Percentiles rank a stretch among this genome's conserved stretches.
These are phyloP conservation scores for Diplosoma virens DNA, from an alignment of 23 tunicate genomes.

Conservation along the genomic window DNA sequence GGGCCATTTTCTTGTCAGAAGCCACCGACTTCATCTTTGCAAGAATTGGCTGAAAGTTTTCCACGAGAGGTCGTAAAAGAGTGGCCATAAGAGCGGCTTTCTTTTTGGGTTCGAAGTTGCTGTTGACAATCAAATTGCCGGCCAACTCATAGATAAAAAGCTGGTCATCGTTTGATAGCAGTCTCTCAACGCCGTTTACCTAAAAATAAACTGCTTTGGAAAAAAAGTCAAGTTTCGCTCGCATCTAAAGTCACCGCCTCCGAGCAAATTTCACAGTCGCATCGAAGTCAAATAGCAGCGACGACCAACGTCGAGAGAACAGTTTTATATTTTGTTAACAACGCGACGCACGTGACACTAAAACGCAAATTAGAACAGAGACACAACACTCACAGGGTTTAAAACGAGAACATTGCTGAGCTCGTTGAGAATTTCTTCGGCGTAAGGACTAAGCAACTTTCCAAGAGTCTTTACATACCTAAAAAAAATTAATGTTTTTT, in stretches of 20 bases:
- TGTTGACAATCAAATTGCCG: conserved; percentile 75
- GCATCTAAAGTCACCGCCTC: no score
- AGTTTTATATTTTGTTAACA: no score
- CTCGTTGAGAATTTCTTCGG: conserved; percentile 59
- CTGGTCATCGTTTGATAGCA: conserved; percentile 78
- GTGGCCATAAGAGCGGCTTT: conserved; percentile 58
- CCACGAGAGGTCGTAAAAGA: conserved; percentile 86
- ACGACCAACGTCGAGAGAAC: no score
- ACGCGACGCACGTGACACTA: no score
- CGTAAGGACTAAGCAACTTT: conserved; percentile 61
- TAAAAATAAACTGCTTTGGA: background rate
- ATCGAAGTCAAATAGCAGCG: no score
- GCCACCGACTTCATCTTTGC: conserved; percentile 39
- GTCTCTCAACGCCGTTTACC: conserved; percentile 32
- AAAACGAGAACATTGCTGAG: conserved; percentile 44
- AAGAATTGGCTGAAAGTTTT: conserved; percentile 56
- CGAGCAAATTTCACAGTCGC: no score
- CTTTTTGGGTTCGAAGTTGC: conserved; percentile 29
- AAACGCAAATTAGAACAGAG: no score
- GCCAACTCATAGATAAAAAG: conserved; percentile 82
- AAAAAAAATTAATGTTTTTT: background rate
- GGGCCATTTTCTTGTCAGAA: background rate
- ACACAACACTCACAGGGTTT: conserved; percentile 43
- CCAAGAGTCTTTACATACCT: conserved; percentile 83
- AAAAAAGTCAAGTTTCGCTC: no score